Evolutionary conservation across 2,797 vertebrate species (phyloP), one percentile per base, ranked within the genome.

Genomic region (Carduelis carduelis): DNA sequence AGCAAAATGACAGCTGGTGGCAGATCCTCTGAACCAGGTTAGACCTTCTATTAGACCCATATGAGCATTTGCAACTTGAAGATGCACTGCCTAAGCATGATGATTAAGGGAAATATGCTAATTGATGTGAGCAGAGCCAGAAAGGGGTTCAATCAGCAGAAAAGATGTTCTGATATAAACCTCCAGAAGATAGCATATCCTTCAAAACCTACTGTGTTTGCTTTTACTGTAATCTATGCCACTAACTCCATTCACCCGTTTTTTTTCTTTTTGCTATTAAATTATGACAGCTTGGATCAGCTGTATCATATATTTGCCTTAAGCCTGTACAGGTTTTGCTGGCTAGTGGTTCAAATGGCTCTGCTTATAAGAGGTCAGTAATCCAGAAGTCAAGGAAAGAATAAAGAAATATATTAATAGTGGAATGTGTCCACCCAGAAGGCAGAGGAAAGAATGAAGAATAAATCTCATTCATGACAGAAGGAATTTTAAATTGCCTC

Each of bases 401-500:
- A 61, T 19, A 4, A 89, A 37, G 8, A 44, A 60, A 30, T 21
- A 8, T 11, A 4, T 80, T n/a, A 35, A 6, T 11, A 59, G n/a
- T 12, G 13, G 30, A 71, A 21, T 16, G 9, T 4, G 2, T 30
- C 26, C 9, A 28, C 12, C 26, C 15, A 83, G 59, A 71, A 79
- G 13, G 22, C 34, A 61, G 37, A 84, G 5, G 23, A 41, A 75
- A 68, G 23, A 83, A 32, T n/a, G 43, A 75, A 77, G 34, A 65
- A 35, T 5, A 69, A 14, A 49, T 35, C 9, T 69, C 14, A 53
- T 61, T 53, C 0, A 0, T 47, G 30, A 41, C 7, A 61, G 46
- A 72, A 70, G 4, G 11, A 30, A 74, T 84, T 91, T 78, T 44
- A 50, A 34, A 50, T 60, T 71, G 24, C 4, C 21, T 71, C 13